Conservation (phyloP, 2,797 vertebrate species). For the Anabacerthia variegaticeps region DNA sequence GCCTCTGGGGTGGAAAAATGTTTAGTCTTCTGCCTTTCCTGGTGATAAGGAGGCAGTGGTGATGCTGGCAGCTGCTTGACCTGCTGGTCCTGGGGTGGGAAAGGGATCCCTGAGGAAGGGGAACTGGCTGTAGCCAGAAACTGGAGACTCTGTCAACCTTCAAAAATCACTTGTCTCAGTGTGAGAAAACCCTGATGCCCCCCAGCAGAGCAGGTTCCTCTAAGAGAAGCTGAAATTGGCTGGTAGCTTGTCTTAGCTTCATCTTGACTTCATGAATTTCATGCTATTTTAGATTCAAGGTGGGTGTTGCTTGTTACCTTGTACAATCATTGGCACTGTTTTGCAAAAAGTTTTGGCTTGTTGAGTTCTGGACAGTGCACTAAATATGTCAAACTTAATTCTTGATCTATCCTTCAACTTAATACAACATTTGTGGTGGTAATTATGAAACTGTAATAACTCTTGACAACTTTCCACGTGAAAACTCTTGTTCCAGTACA, state of each 20-base stretch:
- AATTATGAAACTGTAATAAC: neutral
- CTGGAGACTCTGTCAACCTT: neutral
- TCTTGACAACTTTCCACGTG: neutral
- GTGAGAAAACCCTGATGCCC: neutral
- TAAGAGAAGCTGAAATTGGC: neutral
- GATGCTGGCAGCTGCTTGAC: neutral
- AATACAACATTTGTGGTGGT: neutral
- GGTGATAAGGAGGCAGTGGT: neutral
- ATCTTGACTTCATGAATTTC: neutral
- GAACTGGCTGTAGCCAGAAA: neutral
- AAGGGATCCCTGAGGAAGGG: rapidly evolving
- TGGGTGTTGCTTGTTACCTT: neutral
- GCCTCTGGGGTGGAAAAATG: neutral
- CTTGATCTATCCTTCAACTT: neutral
- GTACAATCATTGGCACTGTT: neutral
- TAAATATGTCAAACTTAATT: neutral
- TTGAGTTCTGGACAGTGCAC: neutral
- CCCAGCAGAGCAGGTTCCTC: neutral
- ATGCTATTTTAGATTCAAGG: neutral
- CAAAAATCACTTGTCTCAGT: neutral
- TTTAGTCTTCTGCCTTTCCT: neutral
- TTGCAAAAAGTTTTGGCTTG: neutral
- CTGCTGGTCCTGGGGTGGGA: neutral
- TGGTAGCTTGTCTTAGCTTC: neutral
- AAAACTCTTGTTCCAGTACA: neutral